phyloP scores from a whole-genome alignment of 2,113 vertebrate species.

The Leptobrachium ailaonicum region DNA sequence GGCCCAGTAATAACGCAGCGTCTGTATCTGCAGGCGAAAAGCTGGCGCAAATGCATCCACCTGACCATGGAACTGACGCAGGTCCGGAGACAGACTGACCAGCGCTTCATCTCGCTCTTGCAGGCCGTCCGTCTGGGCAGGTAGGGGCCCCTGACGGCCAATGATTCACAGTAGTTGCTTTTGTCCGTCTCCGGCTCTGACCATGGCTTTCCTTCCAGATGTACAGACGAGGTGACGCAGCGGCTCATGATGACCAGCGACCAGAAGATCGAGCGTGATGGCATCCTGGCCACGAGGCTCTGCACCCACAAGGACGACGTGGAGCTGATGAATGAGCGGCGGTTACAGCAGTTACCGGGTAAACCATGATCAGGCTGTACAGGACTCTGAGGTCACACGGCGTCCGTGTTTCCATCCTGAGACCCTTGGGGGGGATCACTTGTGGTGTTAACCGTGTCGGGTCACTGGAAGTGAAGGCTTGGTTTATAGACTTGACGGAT shows the following conservation, averaged over 20 bases:
- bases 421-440: too few relatives aligned
- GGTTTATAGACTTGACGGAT: too few relatives aligned
- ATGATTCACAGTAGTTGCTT: too few relatives aligned
- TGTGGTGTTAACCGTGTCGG: too few relatives aligned
- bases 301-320: slow-evolving; percentile 97
- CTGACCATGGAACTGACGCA: slow-evolving; percentile 90
- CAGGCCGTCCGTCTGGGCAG: slow-evolving; percentile 88
- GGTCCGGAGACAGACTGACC: slow-evolving; percentile 87
- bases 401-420: too few relatives aligned
- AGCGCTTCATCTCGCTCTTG: slow-evolving; percentile 84
- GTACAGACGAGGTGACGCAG: slow-evolving; percentile 81
- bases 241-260: slow-evolving; percentile 74
- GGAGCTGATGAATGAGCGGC: slow-evolving; percentile 83
- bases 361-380: background rate
- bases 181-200: background rate
- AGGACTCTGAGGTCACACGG: too few relatives aligned
- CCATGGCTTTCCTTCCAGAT: slow-evolving; percentile 66
- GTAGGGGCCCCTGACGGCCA: slow-evolving; percentile 56
- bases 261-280: slow-evolving; percentile 82
- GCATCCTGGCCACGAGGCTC: slow-evolving; percentile 90
- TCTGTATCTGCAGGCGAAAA: slow-evolving; percentile 73
- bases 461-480: too few relatives aligned
- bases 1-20: too few relatives aligned
- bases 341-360: slow-evolving; percentile 86
- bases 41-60: slow-evolving; percentile 88